Conservation (phyloP, 2,888 invertebrate genomes). For the Synanthedon tipuliformis region DNA sequence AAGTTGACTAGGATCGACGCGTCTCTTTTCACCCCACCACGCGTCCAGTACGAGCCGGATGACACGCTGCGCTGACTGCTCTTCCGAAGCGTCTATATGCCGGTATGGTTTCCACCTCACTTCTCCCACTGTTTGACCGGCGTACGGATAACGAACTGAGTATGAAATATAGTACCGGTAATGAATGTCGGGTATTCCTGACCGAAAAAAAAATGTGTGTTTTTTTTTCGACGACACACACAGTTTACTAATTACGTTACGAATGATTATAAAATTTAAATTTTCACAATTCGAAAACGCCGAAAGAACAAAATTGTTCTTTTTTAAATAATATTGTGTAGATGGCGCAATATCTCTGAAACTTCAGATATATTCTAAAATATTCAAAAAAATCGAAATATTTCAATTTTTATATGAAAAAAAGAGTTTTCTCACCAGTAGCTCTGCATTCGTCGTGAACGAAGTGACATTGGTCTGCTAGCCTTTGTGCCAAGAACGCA, state of each 20-base stretch:
- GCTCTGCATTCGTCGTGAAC: conserved; percentile 58
- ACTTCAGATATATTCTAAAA: too few species aligned
- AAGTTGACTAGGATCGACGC: conserved; percentile 36
- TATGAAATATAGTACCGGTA: too few species aligned
- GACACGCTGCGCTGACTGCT: conserved; percentile 29
- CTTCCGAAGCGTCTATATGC: conserved; percentile 25
- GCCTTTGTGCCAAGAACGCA: conserved; percentile 42
- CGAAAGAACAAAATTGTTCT: too few species aligned
- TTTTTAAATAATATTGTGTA: too few species aligned
- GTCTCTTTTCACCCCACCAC: conserved; percentile 55
- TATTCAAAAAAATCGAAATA: too few species aligned
- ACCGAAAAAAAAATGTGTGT: too few species aligned
- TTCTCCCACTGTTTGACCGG: conserved; percentile 58
- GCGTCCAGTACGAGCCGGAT: conserved; percentile 49
- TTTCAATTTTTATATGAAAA: not conserved
- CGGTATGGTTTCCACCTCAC: conserved; percentile 34
- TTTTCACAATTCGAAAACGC: too few species aligned
- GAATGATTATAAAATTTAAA: too few species aligned
- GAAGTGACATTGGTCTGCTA: conserved; percentile 55
- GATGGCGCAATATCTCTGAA: too few species aligned
- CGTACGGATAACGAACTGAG: conserved; percentile 49
- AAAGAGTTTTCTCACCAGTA: conserved; percentile 27
- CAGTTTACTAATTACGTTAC: too few species aligned
- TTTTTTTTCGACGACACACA: too few species aligned
- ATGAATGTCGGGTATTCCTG: too few species aligned